Evolutionary conservation across 2,888 invertebrate genomes (phyloP), one percentile per base, ranked within the genome.

Genomic region (Diaphora mendica): DNA sequence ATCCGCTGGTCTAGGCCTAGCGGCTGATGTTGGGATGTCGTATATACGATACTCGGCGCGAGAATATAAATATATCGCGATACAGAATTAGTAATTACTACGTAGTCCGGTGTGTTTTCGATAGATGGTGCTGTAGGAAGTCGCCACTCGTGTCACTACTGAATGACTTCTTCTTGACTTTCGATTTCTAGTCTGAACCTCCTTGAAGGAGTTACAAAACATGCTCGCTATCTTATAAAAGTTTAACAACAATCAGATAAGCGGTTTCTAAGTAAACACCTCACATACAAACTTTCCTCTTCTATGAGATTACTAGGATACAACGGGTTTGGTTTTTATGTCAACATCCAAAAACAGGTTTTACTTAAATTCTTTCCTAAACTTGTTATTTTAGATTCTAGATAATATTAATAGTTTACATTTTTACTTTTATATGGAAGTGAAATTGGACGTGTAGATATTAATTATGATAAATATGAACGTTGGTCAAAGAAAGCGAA

Each of bases 321-420:
- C 67, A 66, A 69, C 68, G 23, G 62, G 70, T 76, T 13, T 39
- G 69, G 35, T 75, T 73, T 80, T 78, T 77, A 79, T 79, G 77
- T 81, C 81, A 79, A 78, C 79, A 76, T 76, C 77, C 69, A 39
- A 76, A 71, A 84, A 82, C 84, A 30, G 65, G 78, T 77, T 68
- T 13, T 48, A 74, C 17, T n/a, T 72, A 70, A 82, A 70, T 73
- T 69, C 74, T 79, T 80, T 70, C 78, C 80, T 71, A 76, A 83
- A 84, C 83, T 77, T 68, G 84, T 84, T 76, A 70, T 67, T 33
- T 67, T 30, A 42, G 62, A 72, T 77, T 42, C 30, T 42, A 42
- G 67, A 67, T 77, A 75, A 73, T 75, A 75, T 77, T 67, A 75
- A 79, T 83, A 77, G 76, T 67, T 78, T 74, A 76, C 66, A 75